Base-by-base conservation (phyloP, 2,888 invertebrate species). In the Agriotes lineatus region DNA sequence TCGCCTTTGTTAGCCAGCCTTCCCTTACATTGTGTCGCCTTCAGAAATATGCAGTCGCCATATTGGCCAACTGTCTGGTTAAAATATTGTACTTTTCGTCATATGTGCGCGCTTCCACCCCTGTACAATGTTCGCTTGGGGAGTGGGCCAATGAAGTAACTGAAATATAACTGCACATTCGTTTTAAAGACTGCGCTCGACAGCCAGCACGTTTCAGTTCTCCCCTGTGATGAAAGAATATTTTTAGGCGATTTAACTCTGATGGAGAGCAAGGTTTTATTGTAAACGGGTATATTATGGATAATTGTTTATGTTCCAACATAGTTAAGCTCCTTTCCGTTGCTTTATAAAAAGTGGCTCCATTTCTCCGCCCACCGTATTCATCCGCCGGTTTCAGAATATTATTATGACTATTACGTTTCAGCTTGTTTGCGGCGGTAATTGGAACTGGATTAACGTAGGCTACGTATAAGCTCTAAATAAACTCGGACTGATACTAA, bases 241-340 rank as follows among this genome's bases (percentile, higher is more conserved):
- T 69, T 69, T 69, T 69, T 64, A 69, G 64, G 50, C 63, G 64
- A 59, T 69, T 69, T 63, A 63, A 59, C 45, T 50, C 39, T 50
- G 69, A 69, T 59, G 68, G 57, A 58, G 62, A 68, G 37, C 62
- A 58, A 50, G 37, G 44, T 64, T 64, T 50, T 64, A 64, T 64
- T 64, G 39, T 57, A 57, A 50, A 20, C 60, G 37, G 50, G 39
- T 62, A 68, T 39, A 62, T 63, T 62, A 50, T 42, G 45, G 67
- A 57, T 67, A 61, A 67, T 67, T 66, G 59, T 58, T 66, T 64
- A 33, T 44, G 57, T 64, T 64, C 57, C 57, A 48, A 19, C 22
- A 37, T 42, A 57, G 45, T 64, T 64, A 57, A 64, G 50, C 50
- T 22, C 30, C 25, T 50, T 50, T 25, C 25, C 30, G 16, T 50